Evolutionary conservation across 2,888 invertebrate genomes (phyloP).

Genomic region (Stenurella melanura): DNA sequence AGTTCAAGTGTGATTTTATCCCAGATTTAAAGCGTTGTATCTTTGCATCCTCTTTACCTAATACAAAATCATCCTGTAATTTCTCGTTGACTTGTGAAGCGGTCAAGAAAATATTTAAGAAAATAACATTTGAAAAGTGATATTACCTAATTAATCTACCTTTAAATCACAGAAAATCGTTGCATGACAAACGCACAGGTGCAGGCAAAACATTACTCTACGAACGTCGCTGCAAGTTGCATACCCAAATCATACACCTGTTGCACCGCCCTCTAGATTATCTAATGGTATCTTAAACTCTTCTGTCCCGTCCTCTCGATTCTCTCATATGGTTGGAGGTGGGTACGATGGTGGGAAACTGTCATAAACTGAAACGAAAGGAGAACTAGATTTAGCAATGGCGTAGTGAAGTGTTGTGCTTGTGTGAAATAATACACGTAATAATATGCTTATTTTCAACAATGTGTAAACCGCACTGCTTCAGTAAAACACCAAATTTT

Average conservation of each 20-base stretch:
- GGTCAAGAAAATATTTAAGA: no score
- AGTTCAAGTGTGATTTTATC: no score
- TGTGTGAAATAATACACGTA: slow-evolving; percentile 3
- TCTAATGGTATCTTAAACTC: background rate
- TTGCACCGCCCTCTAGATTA: slow-evolving; percentile 4
- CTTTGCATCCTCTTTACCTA: no score
- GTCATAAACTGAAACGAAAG: background rate
- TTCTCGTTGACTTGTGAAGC: no score
- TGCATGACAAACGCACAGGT: no score
- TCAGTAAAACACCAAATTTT: slow-evolving; percentile 10
- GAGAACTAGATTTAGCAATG: slow-evolving; percentile 7
- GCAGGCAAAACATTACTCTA: background rate
- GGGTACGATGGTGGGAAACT: background rate
- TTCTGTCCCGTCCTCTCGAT: background rate
- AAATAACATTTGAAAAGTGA: no score
- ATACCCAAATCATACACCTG: background rate
- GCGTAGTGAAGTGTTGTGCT: slow-evolving; percentile 1
- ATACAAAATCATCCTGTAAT: no score
- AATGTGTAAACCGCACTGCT: slow-evolving; percentile 18
- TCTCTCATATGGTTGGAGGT: background rate
- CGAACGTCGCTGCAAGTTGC: background rate
- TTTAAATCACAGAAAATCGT: no score
- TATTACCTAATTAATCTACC: no score
- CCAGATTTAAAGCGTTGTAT: no score
- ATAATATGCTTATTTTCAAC: slow-evolving; percentile 19